Evolutionary conservation across 2,797 vertebrate species (phyloP), one percentile per base, ranked within the genome.

Genomic region (Sciurus vulgaris): DNA sequence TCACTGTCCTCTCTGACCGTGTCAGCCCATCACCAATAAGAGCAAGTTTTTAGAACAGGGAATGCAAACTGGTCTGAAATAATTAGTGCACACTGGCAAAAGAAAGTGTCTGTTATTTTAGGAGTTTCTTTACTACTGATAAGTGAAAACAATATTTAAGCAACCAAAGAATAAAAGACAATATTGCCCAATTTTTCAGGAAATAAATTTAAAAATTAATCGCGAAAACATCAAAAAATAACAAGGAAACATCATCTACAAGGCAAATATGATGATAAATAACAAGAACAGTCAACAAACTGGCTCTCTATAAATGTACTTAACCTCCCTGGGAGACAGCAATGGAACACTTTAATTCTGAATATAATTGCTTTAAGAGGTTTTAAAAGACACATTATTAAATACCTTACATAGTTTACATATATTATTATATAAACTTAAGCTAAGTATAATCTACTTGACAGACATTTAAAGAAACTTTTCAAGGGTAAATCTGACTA

Each of bases 191-290:
- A 44, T 76, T 54, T 7, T 59, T 70, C 51, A 81, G 65, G 15
- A 96, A 93, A 90, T n/a, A 82, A 94, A 79, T 5, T 81, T 18
- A 70, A 86, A 83, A 89, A 69, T 59, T 51, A 92, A 81, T 11
- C 49, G 51, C 28, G 33, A 94, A 76, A 96, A 83, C 44, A 76
- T 0, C 86, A 9, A 86, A 86, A 44, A 72, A 35, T 63, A 65
- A 88, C 76, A 91, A 78, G 47, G 67, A 61, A 94, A 76, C 33
- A 86, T 82, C 59, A 92, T 33, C 67, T 74, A 86, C 86, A 86
- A 51, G 61, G 33, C 35, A 94, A 94, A 76, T 54, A 81, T 30
- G 56, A 38, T 56, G 78, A 84, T 14, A 92, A 91, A 3, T 76
- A 91, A 78, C 10, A 96, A 78, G 15, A 90, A 84, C n/a, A 88